Evolutionary conservation across 2,113 vertebrate genomes (phyloP), one percentile per base, ranked within the genome.

Genomic region (Microtus ochrogaster): DNA sequence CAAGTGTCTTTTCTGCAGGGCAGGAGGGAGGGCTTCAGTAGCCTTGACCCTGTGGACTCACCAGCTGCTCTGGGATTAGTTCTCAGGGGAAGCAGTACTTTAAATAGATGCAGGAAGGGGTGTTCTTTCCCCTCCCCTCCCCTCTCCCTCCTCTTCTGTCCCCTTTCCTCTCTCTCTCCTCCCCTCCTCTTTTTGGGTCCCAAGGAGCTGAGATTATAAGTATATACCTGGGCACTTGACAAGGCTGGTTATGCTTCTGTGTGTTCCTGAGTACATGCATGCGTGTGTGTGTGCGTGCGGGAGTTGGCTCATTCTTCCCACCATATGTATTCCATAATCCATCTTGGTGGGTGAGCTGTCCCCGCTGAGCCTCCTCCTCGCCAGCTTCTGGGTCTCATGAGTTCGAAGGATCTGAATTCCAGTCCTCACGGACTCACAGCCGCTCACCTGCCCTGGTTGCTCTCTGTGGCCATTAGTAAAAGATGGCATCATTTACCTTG

Each of bases 21-120:
- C 95, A 95, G 16, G 74, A 76, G 81, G 73, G 12, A 22, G 3
- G 4, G 22, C 92, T 66, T 96, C 72, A 39, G 16, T 39, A 79
- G 84, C 97, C 77, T 55, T 9, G 28, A 66, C 39, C n/a, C 70
- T 33, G 44, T 82, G 79, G 96, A 95, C 84, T 68, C 83, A 89
- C 96, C 99, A 99, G 98, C 98, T 99, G 99, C 98, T 98, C 0
- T 68, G 93, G 95, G 97, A 97, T 97, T 98, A 98, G 94, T 81
- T 96, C 78, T 94, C 85, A 93, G 78, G 85, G 44, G 1, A 72
- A 14, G 63, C 33, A 49, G 52, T 1, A 41, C 65, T 97, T 96
- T 66, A 95, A 70, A 94, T 85, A 95, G 73, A 94, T 44, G 7
- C 1, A 74, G 52, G 68, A 90, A 41, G 36, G 41, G 78, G 14